These are phyloP conservation scores for Brachyopa scutellaris DNA, from an alignment of 2,888 invertebrate species.

Conservation along the genomic window DNA sequence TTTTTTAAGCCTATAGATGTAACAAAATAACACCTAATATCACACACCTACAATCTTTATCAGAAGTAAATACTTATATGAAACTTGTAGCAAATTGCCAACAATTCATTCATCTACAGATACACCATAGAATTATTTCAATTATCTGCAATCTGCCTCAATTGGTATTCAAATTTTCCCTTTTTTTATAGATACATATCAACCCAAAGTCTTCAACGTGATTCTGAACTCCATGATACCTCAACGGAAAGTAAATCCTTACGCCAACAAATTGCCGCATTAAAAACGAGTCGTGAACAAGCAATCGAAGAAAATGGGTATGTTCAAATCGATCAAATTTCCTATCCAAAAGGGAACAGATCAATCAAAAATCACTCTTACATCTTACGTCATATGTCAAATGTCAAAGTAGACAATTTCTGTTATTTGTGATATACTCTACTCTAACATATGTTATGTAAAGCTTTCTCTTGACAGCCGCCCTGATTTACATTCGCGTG, in stretches of 20 bases:
- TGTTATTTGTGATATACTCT: neutral
- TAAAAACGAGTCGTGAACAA: constrained; percentile 80
- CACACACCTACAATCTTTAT: too few relatives aligned
- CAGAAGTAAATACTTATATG: neutral
- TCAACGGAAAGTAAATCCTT: constrained; percentile 79
- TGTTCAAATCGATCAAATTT: constrained; percentile 57
- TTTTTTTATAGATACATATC: constrained; percentile 76
- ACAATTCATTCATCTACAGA: neutral
- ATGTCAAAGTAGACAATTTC: constrained; percentile 8
- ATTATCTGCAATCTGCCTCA: neutral
- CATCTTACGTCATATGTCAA: constrained; percentile 42
- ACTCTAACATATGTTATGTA: too few relatives aligned
- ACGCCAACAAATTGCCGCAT: constrained; percentile 79
- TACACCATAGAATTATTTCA: neutral
- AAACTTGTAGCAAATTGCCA: constrained; percentile 1
- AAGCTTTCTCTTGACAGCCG: constrained; percentile 50
- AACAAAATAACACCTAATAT: too few relatives aligned
- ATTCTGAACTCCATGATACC: constrained; percentile 79
- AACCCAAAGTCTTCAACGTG: constrained; percentile 77
- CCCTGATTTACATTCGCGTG: constrained; percentile 47
- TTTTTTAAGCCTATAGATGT: too few relatives aligned
- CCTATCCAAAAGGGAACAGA: constrained; percentile 25
- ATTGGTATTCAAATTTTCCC: constrained; percentile 28
- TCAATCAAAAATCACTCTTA: constrained; percentile 41
- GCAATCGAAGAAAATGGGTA: constrained; percentile 80